Conservation (phyloP, 2,113 vertebrate species). For the Zosterops hypoxanthus region DNA sequence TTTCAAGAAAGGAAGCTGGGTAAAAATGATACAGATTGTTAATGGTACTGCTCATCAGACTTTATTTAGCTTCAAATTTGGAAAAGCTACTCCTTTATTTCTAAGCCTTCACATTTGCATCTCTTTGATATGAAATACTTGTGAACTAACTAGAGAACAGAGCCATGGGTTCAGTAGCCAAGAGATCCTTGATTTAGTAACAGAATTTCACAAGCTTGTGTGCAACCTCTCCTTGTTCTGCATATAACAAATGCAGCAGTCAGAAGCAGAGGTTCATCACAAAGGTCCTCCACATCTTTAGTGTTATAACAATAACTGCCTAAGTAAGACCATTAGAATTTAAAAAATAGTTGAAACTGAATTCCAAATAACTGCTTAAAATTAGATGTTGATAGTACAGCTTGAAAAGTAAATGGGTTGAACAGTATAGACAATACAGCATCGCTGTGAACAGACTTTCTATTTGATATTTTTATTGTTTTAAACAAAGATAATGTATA, state of each 20-base stretch:
- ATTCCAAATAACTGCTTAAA: background rate
- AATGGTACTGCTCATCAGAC: background rate
- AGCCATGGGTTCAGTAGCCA: constrained; percentile 34
- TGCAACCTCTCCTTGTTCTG: background rate
- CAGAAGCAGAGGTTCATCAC: background rate
- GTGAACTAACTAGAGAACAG: constrained; percentile 60
- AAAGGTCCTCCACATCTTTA: background rate
- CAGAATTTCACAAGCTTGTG: background rate
- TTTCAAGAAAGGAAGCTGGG: background rate
- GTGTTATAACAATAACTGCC: background rate
- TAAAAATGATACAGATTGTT: background rate
- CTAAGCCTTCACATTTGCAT: constrained; percentile 48
- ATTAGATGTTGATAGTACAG: background rate
- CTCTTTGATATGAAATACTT: constrained; percentile 46
- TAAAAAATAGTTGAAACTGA: background rate
- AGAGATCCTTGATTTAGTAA: constrained; percentile 28
- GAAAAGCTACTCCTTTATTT: constrained; percentile 39
- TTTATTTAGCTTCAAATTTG: constrained; percentile 38
- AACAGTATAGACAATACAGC: background rate
- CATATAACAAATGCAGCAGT: background rate
- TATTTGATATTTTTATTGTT: background rate
- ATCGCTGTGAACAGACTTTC: background rate
- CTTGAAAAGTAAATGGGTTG: background rate
- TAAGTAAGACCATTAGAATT: background rate
- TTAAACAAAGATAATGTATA: background rate